These are phyloP conservation scores for Solenopsis fugax DNA, from an alignment of 1,140 invertebrate species.

Conservation along the genomic window DNA sequence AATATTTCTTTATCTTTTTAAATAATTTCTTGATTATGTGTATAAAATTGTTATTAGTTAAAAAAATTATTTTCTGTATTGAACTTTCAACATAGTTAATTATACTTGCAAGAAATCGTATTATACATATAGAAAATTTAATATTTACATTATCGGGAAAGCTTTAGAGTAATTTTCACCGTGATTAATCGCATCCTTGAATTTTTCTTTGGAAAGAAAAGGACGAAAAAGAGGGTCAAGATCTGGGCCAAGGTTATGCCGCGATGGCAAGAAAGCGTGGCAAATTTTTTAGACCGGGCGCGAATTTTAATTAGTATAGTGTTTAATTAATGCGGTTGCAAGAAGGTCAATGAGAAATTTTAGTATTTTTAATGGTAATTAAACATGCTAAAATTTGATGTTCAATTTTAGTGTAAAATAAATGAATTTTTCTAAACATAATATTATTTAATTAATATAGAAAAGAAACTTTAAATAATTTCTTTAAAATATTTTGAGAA, in stretches of 20 bases:
- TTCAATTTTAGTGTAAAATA: background rate
- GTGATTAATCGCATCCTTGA: constrained; percentile 11
- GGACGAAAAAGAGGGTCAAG: constrained; percentile 74
- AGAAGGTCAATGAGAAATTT: background rate
- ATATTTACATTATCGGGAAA: constrained; percentile 2
- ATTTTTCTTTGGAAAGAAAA: background rate
- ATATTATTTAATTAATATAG: constrained; percentile 17
- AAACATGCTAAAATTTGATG: too few species aligned
- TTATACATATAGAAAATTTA: background rate
- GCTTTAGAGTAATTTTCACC: background rate
- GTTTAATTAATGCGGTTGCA: constrained; percentile 1
- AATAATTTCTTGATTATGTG: background rate
- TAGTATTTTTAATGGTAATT: background rate
- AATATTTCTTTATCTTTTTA: background rate
- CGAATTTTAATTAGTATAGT: constrained; percentile 19
- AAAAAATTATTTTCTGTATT: background rate
- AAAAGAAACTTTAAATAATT: background rate
- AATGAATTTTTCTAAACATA: background rate
- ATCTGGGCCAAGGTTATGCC: constrained; percentile 76
- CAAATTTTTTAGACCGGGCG: constrained; percentile 7
- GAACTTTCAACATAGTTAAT: background rate
- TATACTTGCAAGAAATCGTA: background rate
- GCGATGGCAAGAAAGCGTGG: constrained; percentile 5
- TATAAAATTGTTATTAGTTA: too few species aligned
- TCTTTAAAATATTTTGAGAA: constrained; percentile 10